A percentile compares a stretch with the other conserved stretches of the same genome.
Evolutionary conservation across 1,140 invertebrate genomes (phyloP).

Genomic region (Ceratitis capitata): DNA sequence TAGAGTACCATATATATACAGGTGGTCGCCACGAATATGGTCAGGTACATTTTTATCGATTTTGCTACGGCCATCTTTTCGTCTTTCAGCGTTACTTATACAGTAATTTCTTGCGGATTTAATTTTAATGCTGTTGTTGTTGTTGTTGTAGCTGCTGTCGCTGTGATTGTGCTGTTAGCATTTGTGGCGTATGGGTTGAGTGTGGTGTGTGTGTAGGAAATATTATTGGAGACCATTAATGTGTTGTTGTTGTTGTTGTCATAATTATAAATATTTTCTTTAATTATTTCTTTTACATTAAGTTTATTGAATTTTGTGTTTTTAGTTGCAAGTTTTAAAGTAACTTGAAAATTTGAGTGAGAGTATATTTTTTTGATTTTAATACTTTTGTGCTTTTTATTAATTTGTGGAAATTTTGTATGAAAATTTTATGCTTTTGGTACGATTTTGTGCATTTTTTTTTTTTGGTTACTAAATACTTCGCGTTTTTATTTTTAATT

Average conservation of each 20-base stretch:
- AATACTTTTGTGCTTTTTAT: too few relatives aligned
- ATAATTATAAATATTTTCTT: not conserved
- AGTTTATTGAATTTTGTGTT: not conserved
- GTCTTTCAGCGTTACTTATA: not conserved
- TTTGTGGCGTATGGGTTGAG: not conserved
- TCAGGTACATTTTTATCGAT: conserved; percentile 66
- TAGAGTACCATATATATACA: conserved; percentile 65
- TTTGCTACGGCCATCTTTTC: conserved; percentile 59
- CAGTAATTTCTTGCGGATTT: not conserved
- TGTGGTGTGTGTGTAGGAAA: not conserved
- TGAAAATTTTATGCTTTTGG: too few relatives aligned
- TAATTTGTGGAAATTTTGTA: not conserved
- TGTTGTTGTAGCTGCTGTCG: not conserved
- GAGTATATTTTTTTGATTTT: not conserved
- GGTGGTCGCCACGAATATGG: conserved; percentile 63
- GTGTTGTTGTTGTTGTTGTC: not conserved
- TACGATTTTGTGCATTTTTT: too few relatives aligned
- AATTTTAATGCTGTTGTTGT: not conserved
- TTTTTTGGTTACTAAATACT: too few relatives aligned
- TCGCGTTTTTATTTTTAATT: too few relatives aligned
- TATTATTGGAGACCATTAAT: not conserved
- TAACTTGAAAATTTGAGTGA: not conserved
- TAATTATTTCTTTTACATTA: not conserved
- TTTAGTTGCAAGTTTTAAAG: too few relatives aligned
- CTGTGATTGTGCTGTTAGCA: not conserved